Evolutionary conservation across 2,797 vertebrate genomes (phyloP), one percentile per base, ranked within the genome.

Genomic region (Takifugu ocellatus): DNA sequence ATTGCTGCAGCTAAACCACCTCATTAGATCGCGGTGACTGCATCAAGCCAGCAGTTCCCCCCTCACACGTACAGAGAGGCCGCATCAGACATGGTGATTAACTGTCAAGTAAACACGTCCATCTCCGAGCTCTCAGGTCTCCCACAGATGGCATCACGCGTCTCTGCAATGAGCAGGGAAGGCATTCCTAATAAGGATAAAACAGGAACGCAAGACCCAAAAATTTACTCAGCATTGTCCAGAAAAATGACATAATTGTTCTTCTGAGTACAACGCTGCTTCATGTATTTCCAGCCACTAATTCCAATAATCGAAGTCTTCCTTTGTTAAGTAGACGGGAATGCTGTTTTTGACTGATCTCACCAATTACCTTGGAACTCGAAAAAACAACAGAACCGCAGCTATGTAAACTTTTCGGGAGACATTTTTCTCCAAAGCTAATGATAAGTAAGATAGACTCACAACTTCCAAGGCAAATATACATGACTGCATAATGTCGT

Each of bases 1-100:
- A 64, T 79, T 83, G 82, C 82, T 75, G 74, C 68, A 69, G 75
- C 77, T 66, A 71, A 85, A 88, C 84, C 86, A 80, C 81, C 79
- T 87, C 79, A 79, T 90, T 89, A 89, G 82, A 65, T 79, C 51
- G 84, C 25, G 85, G 87, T 86, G 84, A 85, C 84, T 87, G 77
- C 79, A 87, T 84, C 82, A 85, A 84, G 78, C 76, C 75, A 70
- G 81, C 74, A 83, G 88, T 86, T 84, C 84, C 86, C 75, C 76
- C 78, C 68, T 84, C 82, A 87, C 84, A 85, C 76, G 54, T 87
- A 80, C 76, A 85, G 74, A 78, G 68, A 85, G 77, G 79, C 84
- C 76, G 80, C 85, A 85, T 86, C 78, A 87, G 85, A 82, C 84
- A 71, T 78, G 84, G 78, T 78, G 82, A 87, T 85, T 83, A 88